phyloP scores from a whole-genome alignment of 2,888 invertebrate genomes.

The Heliconius cydno region DNA sequence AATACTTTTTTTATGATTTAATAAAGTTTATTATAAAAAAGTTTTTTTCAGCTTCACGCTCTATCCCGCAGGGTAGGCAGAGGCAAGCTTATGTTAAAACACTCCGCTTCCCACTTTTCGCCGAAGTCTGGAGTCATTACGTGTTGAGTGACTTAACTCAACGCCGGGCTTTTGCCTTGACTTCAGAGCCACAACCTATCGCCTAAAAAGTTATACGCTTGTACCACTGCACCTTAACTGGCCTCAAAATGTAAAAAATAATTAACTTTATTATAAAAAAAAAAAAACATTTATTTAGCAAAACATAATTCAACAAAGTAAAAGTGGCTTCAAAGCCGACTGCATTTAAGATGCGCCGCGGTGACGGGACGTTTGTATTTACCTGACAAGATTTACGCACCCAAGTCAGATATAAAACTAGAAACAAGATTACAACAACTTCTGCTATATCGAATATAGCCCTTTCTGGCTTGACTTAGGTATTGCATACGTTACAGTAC shows the following conservation, averaged over 20 bases:
- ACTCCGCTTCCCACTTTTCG: too few species aligned
- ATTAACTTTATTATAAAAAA: background rate
- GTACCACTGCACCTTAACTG: too few species aligned
- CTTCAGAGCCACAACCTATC: too few species aligned
- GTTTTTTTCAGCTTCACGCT: too few species aligned
- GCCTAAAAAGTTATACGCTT: too few species aligned
- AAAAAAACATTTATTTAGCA: background rate
- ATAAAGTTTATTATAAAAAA: too few species aligned
- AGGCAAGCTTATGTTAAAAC: too few species aligned
- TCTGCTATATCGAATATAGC: constrained; percentile 47
- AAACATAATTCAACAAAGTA: constrained; percentile 49
- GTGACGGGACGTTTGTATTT: constrained; percentile 67
- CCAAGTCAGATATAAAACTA: constrained; percentile 57
- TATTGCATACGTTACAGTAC: constrained; percentile 46
- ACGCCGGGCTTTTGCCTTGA: too few species aligned
- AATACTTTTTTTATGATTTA: too few species aligned
- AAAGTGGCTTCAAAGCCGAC: constrained; percentile 57
- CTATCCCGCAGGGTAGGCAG: too few species aligned
- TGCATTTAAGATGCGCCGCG: constrained; percentile 56
- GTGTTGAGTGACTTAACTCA: too few species aligned
- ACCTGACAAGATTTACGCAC: constrained; percentile 66
- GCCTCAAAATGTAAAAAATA: background rate
- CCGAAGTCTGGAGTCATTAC: too few species aligned
- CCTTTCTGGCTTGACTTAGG: constrained; percentile 47
- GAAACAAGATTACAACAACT: constrained; percentile 51